Evolutionary conservation across 2,888 invertebrate genomes (phyloP), one percentile per base, ranked within the genome.

Genomic region (Callosobruchus maculatus): DNA sequence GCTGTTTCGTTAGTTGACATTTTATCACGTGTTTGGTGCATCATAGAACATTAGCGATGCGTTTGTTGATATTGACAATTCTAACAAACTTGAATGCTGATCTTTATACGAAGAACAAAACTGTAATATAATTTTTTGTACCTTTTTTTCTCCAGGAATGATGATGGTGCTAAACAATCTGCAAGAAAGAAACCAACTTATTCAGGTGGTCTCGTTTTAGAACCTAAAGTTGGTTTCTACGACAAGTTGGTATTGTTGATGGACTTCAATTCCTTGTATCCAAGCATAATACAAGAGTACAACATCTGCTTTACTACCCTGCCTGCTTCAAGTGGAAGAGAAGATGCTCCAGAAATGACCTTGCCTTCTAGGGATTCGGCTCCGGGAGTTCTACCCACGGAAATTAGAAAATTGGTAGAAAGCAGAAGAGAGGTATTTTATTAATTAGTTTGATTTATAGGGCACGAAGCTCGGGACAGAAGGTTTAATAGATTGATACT

Each of bases 251-350:
- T 99, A 75, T 89, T 99, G 21, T 89, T 99, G 20, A 96, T 99
- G 95, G 99, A 99, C 85, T 99, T 99, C 87, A 99, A 99, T 89
- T 98, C 98, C 0, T 88, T 99, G 74, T 99, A 99, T 87, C 99
- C 99, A 0, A 98, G 98, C 84, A 99, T 99, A 79, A 99, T 99
- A 81, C 99, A 99, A 85, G 99, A 99, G 85, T 99, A 95, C 86
- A 99, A 99, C 86, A 96, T 99, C 79, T 99, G 99, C 86, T 99
- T 99, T 85, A 99, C 99, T 0, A 99, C 99, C 4, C 79, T 86
- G 73, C 78, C 82, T 0, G 73, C 79, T 7, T 49, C 49, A 18
- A 49, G 49, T 49, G 49, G 18, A 13, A 49, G 49, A 18, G 49
- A 49, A 49, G 76, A 77, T 66, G 76, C 80, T 70, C 70, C 76